Percentiles rank a stretch among this genome's conserved stretches.
Conservation (phyloP, 2,113 vertebrate genomes). For the Antidorcas marsupialis region DNA sequence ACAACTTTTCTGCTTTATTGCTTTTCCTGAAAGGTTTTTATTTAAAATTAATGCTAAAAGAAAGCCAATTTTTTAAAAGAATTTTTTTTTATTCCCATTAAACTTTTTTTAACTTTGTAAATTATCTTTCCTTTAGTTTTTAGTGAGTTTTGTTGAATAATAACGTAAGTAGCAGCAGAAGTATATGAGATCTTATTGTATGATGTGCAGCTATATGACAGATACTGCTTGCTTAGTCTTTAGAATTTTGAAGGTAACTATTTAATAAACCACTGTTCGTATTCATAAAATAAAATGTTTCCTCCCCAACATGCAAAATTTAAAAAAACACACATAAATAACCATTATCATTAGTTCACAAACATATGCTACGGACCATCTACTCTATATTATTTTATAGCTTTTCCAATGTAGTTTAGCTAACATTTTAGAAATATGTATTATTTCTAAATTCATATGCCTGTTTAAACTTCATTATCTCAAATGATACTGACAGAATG, state of each 20-base stretch:
- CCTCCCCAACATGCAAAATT: slow-evolving; percentile 82
- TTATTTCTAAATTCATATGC: slow-evolving; percentile 99
- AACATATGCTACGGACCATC: slow-evolving; percentile 96
- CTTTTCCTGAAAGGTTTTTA: slow-evolving; percentile 66
- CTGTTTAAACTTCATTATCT: slow-evolving; percentile 99
- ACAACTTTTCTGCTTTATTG: slow-evolving; percentile 42
- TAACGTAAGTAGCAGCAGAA: slow-evolving; percentile 85
- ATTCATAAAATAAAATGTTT: slow-evolving; percentile 83
- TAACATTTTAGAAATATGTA: slow-evolving; percentile 96
- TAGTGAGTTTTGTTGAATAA: slow-evolving; percentile 86
- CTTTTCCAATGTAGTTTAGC: slow-evolving; percentile 95
- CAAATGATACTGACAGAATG: slow-evolving; percentile 99
- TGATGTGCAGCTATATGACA: slow-evolving; percentile 77
- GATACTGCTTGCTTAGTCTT: slow-evolving; percentile 82
- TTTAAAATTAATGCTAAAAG: slow-evolving; percentile 66
- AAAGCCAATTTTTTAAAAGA: slow-evolving; percentile 69
- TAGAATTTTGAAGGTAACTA: slow-evolving; percentile 80
- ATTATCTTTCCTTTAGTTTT: slow-evolving; percentile 84
- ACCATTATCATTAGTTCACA: slow-evolving; percentile 98
- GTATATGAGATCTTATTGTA: slow-evolving; percentile 76
- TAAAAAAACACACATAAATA: slow-evolving; percentile 89
- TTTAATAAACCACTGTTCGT: slow-evolving; percentile 83
- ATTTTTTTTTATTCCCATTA: slow-evolving; percentile 79
- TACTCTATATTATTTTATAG: slow-evolving; percentile 97
- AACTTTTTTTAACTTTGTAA: slow-evolving; percentile 80